A percentile compares a stretch with the other conserved stretches of the same genome.
phyloP scores from a whole-genome alignment of 2,113 vertebrate species.

The Lagopus muta region DNA sequence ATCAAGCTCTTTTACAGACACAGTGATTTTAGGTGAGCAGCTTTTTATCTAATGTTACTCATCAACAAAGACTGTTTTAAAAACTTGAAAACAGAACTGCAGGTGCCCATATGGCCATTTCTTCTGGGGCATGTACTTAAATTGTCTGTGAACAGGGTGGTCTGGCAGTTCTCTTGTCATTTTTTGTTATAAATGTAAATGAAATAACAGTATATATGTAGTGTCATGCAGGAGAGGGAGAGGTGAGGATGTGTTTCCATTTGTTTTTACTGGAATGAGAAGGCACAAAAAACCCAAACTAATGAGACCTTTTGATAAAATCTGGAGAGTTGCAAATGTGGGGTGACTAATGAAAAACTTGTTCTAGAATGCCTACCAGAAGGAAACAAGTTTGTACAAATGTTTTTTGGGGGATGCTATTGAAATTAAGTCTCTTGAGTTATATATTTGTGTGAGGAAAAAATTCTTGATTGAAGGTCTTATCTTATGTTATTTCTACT shows the following conservation, averaged over 20 bases:
- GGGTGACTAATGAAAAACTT: not conserved
- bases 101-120: not conserved
- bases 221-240: not conserved
- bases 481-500: not conserved
- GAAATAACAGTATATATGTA: not conserved
- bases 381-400: not conserved
- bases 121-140: not conserved
- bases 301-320: not conserved
- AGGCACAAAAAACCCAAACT: not conserved
- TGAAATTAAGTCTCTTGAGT: not conserved
- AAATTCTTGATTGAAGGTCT: not conserved
- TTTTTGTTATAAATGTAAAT: not conserved
- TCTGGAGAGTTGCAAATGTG: not conserved
- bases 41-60: not conserved
- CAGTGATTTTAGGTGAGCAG: not conserved
- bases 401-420: not conserved
- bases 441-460: not conserved
- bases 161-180: not conserved
- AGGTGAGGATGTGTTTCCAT: not conserved
- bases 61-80: not conserved
- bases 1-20: not conserved
- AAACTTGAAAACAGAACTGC: constrained; percentile 8
- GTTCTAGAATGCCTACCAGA: not conserved
- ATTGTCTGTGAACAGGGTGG: not conserved
- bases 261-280: not conserved